Percentiles rank a stretch among this genome's conserved stretches.
These are phyloP conservation scores for Drosophila leonis DNA, from an alignment of 2,888 invertebrate species.

Conservation along the genomic window DNA sequence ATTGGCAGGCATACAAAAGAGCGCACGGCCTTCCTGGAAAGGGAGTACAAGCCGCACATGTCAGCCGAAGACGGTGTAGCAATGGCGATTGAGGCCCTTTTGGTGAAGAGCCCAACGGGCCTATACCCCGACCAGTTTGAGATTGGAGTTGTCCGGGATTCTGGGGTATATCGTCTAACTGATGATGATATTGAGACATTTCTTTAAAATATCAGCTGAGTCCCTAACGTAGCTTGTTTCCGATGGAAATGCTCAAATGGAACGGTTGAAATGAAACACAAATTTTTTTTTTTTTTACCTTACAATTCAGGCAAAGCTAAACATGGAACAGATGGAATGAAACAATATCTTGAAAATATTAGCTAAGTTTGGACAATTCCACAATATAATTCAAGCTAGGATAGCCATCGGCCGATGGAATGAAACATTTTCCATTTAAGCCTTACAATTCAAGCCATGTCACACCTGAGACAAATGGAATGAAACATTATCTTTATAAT, in stretches of 20 bases:
- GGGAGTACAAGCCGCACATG: background rate
- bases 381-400: too few relatives aligned
- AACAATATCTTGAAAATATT: background rate
- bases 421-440: too few relatives aligned
- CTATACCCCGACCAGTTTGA: background rate
- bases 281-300: background rate
- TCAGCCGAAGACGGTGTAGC: background rate
- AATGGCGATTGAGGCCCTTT: background rate
- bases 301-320: background rate
- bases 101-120: fast-evolving
- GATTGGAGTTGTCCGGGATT: background rate
- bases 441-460: too few relatives aligned
- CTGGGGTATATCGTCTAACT: background rate
- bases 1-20: background rate
- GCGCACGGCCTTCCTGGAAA: background rate
- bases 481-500: too few relatives aligned
- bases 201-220: background rate
- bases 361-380: too few relatives aligned
- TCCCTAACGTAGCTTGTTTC: background rate
- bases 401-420: too few relatives aligned
- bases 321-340: background rate
- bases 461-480: too few relatives aligned
- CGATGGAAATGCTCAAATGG: background rate
- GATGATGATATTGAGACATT: background rate
- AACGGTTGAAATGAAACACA: background rate